phyloP scores from a whole-genome alignment of 2,888 invertebrate genomes.

The Watsonalla cultraria region DNA sequence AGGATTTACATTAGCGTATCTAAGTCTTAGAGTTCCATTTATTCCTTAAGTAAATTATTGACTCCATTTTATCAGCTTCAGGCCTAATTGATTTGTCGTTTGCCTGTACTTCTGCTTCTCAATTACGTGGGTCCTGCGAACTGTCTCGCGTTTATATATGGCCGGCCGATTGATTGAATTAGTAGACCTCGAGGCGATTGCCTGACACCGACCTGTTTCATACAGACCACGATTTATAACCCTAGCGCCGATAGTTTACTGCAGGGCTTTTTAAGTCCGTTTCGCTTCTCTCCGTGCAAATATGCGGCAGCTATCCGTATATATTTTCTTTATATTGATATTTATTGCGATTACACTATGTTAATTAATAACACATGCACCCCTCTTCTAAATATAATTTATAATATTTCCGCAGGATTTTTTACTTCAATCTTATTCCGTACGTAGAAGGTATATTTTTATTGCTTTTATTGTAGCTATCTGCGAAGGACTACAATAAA shows the following conservation, averaged over 20 bases:
- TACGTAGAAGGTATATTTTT: too few relatives aligned
- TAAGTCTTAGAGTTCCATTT: constrained; percentile 33
- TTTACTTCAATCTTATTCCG: too few relatives aligned
- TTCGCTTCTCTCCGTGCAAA: constrained; percentile 2
- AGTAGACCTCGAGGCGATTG: constrained; percentile 68
- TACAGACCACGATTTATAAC: constrained; percentile 58
- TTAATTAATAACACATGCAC: too few relatives aligned
- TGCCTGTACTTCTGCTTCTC: constrained; percentile 63
- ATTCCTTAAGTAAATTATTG: constrained; percentile 55
- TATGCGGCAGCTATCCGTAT: background rate
- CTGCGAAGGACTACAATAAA: background rate
- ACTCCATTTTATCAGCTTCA: constrained; percentile 66
- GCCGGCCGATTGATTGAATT: constrained; percentile 74
- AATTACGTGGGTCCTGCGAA: constrained; percentile 71
- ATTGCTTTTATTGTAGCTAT: too few relatives aligned
- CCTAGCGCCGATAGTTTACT: constrained; percentile 42
- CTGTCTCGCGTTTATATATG: constrained; percentile 70
- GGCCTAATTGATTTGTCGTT: constrained; percentile 74
- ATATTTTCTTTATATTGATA: too few relatives aligned
- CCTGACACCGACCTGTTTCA: constrained; percentile 53
- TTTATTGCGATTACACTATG: too few relatives aligned
- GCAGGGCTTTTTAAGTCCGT: constrained; percentile 25
- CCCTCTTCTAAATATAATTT: too few relatives aligned
- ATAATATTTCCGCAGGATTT: too few relatives aligned
- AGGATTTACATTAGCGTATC: constrained; percentile 38